Conservation (phyloP, 1,140 invertebrate species). For the Zelostemma sp. region DNA sequence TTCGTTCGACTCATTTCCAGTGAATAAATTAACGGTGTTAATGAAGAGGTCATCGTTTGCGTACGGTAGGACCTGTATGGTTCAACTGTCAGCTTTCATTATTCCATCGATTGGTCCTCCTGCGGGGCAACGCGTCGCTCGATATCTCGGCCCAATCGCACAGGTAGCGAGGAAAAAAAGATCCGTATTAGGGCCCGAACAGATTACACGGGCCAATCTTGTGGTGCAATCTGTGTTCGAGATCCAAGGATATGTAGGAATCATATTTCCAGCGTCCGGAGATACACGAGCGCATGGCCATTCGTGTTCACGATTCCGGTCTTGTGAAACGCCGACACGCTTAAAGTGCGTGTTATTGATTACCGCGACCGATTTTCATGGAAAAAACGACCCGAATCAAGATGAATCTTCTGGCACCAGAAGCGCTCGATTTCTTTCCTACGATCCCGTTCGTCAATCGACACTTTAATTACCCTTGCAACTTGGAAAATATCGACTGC, state of each 20-base stretch:
- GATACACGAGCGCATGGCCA: constrained; percentile 35
- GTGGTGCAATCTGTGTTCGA: constrained; percentile 57
- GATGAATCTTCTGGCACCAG: background rate
- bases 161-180: constrained; percentile 48
- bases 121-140: constrained; percentile 6
- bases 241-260: constrained; percentile 55
- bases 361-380: constrained; percentile 16
- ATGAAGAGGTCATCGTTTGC: too few relatives aligned
- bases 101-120: constrained; percentile 13
- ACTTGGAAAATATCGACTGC: background rate
- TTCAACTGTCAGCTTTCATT: constrained; percentile 35
- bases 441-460: background rate
- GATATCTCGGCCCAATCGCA: constrained; percentile 32
- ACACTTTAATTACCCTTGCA: background rate
- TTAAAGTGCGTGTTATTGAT: constrained; percentile 41
- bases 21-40: too few relatives aligned
- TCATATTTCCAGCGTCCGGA: constrained; percentile 56
- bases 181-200: constrained; percentile 60
- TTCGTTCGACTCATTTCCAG: too few relatives aligned
- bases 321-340: constrained; percentile 31
- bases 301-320: constrained; percentile 23
- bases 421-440: background rate
- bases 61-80: too few relatives aligned
- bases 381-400: constrained; percentile 24
- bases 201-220: constrained; percentile 59